Percentiles rank a stretch among this genome's conserved stretches.
phyloP scores from a whole-genome alignment of 2,888 invertebrate genomes.

The Halictus quadricinctus region DNA sequence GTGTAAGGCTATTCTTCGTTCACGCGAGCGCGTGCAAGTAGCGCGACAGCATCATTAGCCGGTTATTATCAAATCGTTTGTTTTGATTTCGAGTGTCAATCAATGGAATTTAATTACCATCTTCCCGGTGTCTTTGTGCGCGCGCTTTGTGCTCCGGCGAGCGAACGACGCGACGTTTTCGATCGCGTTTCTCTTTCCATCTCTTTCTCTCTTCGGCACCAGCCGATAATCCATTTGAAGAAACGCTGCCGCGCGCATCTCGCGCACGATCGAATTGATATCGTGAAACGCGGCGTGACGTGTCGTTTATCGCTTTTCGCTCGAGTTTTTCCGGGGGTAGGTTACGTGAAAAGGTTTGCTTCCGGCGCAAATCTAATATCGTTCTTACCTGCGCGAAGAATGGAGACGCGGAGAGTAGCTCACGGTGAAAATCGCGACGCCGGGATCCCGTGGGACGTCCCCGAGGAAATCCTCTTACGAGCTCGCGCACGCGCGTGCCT shows the following conservation, averaged over 20 bases:
- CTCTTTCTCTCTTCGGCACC: background rate
- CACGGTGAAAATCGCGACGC: constrained; percentile 62
- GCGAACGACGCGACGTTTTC: background rate
- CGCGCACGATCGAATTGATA: constrained; percentile 61
- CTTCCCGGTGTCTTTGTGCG: background rate
- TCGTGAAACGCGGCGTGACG: constrained; percentile 61
- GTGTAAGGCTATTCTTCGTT: constrained; percentile 9
- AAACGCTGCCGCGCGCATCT: constrained; percentile 43
- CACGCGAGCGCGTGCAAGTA: constrained; percentile 10
- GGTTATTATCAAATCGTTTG: constrained; percentile 12
- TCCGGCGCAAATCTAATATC: constrained; percentile 69
- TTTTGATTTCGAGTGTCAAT: constrained; percentile 17
- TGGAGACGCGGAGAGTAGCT: constrained; percentile 62
- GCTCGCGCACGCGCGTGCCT: constrained; percentile 12
- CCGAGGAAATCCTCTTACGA: constrained; percentile 46
- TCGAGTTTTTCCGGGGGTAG: constrained; percentile 54
- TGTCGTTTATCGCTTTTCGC: constrained; percentile 67
- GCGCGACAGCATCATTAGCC: constrained; percentile 7
- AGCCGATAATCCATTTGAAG: constrained; percentile 59
- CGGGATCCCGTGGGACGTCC: constrained; percentile 51
- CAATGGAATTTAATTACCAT: constrained; percentile 22
- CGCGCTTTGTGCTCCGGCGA: background rate
- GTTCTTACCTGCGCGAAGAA: constrained; percentile 68
- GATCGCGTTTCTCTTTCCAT: constrained; percentile 4
- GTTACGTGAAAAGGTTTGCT: constrained; percentile 62